phyloP scores from a whole-genome alignment of 2,797 vertebrate species.

The Megaceryle alcyon region DNA sequence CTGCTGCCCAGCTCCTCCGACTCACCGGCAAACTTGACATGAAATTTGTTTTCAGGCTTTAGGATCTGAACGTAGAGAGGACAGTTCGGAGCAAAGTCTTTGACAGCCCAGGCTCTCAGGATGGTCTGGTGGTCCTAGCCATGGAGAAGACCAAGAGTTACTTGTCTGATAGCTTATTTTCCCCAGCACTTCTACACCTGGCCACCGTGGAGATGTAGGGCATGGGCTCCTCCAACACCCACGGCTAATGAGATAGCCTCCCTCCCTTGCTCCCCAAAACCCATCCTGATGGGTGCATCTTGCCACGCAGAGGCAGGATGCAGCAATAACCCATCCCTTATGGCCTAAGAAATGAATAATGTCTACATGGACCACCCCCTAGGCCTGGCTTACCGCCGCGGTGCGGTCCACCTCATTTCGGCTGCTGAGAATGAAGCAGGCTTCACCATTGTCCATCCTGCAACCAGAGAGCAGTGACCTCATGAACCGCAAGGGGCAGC shows the following conservation, averaged over 20 bases:
- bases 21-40: slow-evolving; percentile 94
- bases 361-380: fast-evolving
- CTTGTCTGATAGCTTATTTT: neutral
- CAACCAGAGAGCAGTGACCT: neutral
- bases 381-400: slow-evolving; percentile 83
- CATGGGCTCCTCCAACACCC: neutral
- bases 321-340: fast-evolving
- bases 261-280: neutral
- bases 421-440: slow-evolving; percentile 94
- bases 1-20: fast-evolving
- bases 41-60: slow-evolving; percentile 95
- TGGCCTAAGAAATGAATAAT: neutral
- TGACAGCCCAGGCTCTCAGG: slow-evolving; percentile 94
- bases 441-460: slow-evolving; percentile 95
- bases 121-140: slow-evolving; percentile 94
- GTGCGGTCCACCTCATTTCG: slow-evolving; percentile 93
- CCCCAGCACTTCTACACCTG: fast-evolving
- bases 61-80: slow-evolving; percentile 94
- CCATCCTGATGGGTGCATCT: neutral
- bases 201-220: fast-evolving
- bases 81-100: slow-evolving; percentile 94
- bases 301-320: neutral
- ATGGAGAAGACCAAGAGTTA: neutral
- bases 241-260: fast-evolving
- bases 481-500: slow-evolving; percentile 57